These are phyloP conservation scores for Ophioninae sp. DNA, from an alignment of 2,888 invertebrate species.

Conservation along the genomic window DNA sequence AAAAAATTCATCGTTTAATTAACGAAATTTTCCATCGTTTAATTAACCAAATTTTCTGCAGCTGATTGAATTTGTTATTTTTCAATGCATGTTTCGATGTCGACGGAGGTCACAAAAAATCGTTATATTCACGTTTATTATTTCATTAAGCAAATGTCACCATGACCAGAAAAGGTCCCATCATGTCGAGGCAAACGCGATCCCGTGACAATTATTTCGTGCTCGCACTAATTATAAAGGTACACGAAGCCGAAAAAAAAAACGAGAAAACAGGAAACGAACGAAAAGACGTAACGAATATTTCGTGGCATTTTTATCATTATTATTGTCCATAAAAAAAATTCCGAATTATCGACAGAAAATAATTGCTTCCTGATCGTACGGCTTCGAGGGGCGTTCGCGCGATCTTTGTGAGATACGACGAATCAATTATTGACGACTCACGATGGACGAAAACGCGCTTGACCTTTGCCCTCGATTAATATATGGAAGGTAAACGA, in stretches of 20 bases:
- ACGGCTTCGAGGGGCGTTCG: not conserved
- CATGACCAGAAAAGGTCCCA: not conserved
- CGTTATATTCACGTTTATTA: not conserved
- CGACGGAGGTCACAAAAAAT: not conserved
- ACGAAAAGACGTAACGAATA: not conserved
- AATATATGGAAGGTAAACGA: not conserved
- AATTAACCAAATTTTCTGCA: too few relatives aligned
- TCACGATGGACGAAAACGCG: not conserved
- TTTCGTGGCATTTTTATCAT: not conserved
- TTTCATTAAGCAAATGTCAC: not conserved
- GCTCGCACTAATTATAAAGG: not conserved
- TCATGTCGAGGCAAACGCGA: not conserved
- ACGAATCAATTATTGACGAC: conserved; percentile 19
- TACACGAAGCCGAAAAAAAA: not conserved
- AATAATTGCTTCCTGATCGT: conserved; percentile 26
- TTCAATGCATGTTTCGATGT: not conserved
- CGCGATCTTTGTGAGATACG: conserved; percentile 26
- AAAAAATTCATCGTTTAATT: too few relatives aligned
- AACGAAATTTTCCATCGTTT: too few relatives aligned
- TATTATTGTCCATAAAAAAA: not conserved
- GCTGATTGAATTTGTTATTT: not conserved
- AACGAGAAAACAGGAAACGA: not conserved
- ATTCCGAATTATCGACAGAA: not conserved
- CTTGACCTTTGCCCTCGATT: conserved; percentile 9
- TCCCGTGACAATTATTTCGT: conserved; percentile 4